These are phyloP conservation scores for Drosophila multiciliata DNA, from an alignment of 2,888 invertebrate genomes.

Conservation along the genomic window DNA sequence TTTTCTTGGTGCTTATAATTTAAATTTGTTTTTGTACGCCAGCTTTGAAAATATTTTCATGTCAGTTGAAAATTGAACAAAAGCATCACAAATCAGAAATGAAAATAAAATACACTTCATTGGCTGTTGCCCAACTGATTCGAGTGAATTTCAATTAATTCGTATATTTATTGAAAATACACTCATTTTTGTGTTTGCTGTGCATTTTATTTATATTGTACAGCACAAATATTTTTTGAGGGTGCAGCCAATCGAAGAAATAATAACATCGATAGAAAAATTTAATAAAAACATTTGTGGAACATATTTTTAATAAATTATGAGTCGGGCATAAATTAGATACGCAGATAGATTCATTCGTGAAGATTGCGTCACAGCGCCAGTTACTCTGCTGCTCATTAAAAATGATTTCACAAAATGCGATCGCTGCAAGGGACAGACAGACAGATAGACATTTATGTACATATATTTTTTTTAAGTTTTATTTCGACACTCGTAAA, in stretches of 20 bases:
- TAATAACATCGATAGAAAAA: conserved; percentile 3
- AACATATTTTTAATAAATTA: conserved; percentile 61
- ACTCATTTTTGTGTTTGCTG: conserved; percentile 24
- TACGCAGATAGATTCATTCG: conserved; percentile 20
- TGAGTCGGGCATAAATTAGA: conserved; percentile 64
- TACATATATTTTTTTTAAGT: conserved; percentile 38
- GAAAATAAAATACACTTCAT: conserved; percentile 29
- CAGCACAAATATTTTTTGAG: conserved; percentile 10
- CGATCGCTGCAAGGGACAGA: conserved; percentile 4
- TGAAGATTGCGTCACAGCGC: conserved; percentile 45
- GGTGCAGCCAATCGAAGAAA: conserved; percentile 33
- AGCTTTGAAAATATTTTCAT: conserved; percentile 18
- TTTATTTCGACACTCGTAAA: conserved; percentile 44
- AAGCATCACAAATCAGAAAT: conserved; percentile 4
- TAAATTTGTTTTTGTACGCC: background rate
- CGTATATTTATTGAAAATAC: conserved; percentile 23
- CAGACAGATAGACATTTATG: background rate
- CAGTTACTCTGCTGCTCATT: conserved; percentile 38
- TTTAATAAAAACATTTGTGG: conserved; percentile 18
- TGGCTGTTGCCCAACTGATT: conserved; percentile 36
- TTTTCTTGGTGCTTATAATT: background rate
- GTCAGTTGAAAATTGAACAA: conserved; percentile 14
- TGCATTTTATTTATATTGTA: conserved; percentile 43
- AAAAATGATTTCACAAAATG: conserved; percentile 38
- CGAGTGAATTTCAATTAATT: conserved; percentile 52